These are phyloP conservation scores for Daptonema setosum DNA, from an alignment of 2,888 invertebrate genomes.

Conservation along the genomic window DNA sequence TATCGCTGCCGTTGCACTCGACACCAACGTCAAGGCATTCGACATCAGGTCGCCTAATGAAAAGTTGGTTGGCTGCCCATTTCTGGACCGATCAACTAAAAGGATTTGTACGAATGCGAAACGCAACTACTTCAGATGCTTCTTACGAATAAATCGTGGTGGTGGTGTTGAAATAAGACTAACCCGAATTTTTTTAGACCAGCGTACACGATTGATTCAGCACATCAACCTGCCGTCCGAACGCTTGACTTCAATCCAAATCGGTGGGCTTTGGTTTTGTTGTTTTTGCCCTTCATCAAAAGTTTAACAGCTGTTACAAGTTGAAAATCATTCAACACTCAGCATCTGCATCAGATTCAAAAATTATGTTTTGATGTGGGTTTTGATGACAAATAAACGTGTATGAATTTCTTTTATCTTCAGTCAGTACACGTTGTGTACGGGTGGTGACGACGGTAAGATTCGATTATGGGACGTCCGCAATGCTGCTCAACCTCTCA, in stretches of 20 bases:
- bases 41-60: slow-evolving; percentile 53
- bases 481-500: slow-evolving; percentile 43
- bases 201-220: slow-evolving; percentile 60
- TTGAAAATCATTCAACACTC: no score
- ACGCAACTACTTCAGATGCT: no score
- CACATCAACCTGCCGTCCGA: slow-evolving; percentile 64
- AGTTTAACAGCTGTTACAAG: no score
- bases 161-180: no score
- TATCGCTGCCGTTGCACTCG: slow-evolving; percentile 64
- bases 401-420: slow-evolving; percentile 7
- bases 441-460: slow-evolving; percentile 82
- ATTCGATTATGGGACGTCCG: slow-evolving; percentile 89
- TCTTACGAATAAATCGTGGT: no score
- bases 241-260: slow-evolving; percentile 95
- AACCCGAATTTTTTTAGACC: slow-evolving; percentile 37
- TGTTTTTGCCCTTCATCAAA: no score
- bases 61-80: no score
- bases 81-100: no score
- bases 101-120: no score
- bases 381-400: slow-evolving; percentile 8
- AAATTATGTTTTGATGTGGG: no score
- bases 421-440: slow-evolving; percentile 64
- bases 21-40: slow-evolving; percentile 61
- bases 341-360: no score
- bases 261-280: no score